A percentile compares a stretch with the other conserved stretches of the same genome.
Conservation (phyloP, 2,888 invertebrate genomes). For the Phalera bucephala region DNA sequence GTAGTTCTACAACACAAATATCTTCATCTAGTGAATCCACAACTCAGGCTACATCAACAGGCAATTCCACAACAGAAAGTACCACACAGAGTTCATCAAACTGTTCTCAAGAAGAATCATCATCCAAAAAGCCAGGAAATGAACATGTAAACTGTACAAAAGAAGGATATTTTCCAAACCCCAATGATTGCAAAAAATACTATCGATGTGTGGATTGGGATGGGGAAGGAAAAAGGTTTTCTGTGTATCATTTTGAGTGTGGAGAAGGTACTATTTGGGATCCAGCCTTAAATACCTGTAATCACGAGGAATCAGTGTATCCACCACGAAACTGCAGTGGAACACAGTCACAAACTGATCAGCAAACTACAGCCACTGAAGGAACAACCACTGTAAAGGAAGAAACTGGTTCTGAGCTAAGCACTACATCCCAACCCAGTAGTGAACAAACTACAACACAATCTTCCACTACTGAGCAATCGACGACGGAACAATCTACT, state of each 20-base stretch:
- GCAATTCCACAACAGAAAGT: slow-evolving; percentile 31
- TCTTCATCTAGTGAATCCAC: slow-evolving; percentile 1
- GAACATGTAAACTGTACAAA: slow-evolving; percentile 70
- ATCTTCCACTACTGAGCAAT: slow-evolving; percentile 24
- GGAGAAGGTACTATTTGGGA: slow-evolving; percentile 89
- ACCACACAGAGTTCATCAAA: slow-evolving; percentile 39
- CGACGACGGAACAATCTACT: slow-evolving; percentile 29
- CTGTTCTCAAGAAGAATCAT: slow-evolving; percentile 43
- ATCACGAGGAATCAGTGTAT: slow-evolving; percentile 85
- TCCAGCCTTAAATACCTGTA: slow-evolving; percentile 85
- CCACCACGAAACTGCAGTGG: slow-evolving; percentile 76
- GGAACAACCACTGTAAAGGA: slow-evolving; percentile 34
- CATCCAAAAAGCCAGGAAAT: slow-evolving; percentile 48
- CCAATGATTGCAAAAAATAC: slow-evolving; percentile 85
- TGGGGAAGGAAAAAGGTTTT: slow-evolving; percentile 79
- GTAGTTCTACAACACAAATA: slow-evolving; percentile 1
- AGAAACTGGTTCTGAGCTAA: slow-evolving; percentile 6
- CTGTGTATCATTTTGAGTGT: slow-evolving; percentile 86
- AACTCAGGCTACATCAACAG: slow-evolving; percentile 24
- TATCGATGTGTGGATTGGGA: slow-evolving; percentile 86
- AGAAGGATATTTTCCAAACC: slow-evolving; percentile 85
- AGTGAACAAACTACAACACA: slow-evolving; percentile 14
- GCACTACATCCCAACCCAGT: slow-evolving; percentile 23
- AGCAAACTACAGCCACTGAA: slow-evolving; percentile 23
- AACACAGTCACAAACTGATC: slow-evolving; percentile 46